These are phyloP conservation scores for Phallusia fumigata DNA, from an alignment of 23 tunicate genomes.

Conservation along the genomic window DNA sequence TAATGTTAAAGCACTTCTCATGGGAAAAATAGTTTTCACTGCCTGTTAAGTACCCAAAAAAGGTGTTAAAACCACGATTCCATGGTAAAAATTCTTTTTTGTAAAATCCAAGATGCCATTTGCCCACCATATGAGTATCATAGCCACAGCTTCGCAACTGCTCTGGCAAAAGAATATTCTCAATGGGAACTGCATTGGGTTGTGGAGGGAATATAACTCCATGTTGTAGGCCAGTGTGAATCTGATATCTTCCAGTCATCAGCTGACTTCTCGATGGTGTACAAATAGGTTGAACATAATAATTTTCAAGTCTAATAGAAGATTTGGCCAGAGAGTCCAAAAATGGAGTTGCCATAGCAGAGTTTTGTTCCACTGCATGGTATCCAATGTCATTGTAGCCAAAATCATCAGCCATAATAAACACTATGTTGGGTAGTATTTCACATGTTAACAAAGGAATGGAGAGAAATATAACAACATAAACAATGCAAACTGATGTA, in stretches of 20 bases:
- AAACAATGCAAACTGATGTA: too few relatives aligned
- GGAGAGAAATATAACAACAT: too few relatives aligned
- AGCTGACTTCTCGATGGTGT: conserved; percentile 88
- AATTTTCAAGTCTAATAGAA: conserved; percentile 83
- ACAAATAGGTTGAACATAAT: conserved; percentile 95
- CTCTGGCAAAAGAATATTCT: conserved; percentile 68
- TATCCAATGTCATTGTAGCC: conserved; percentile 95
- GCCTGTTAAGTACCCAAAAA: conserved; percentile 47
- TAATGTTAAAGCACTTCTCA: not conserved
- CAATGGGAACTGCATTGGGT: conserved; percentile 59
- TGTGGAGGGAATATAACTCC: conserved; percentile 38
- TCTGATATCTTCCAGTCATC: conserved; percentile 80
- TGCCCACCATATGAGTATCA: conserved; percentile 80
- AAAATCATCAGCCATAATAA: conserved; percentile 84
- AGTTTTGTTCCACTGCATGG: conserved; percentile 58
- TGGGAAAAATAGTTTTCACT: conserved; percentile 22
- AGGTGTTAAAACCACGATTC: conserved; percentile 86
- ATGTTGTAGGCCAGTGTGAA: conserved; percentile 79
- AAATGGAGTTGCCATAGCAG: conserved; percentile 81
- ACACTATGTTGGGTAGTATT: conserved; percentile 52
- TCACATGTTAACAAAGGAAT: too few relatives aligned
- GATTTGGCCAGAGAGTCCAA: conserved; percentile 63
- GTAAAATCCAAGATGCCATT: conserved; percentile 89
- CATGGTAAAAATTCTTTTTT: conserved; percentile 76
- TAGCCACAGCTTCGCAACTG: conserved; percentile 74